Percentiles rank a stretch among this genome's conserved stretches.
These are phyloP conservation scores for Camelus dromedarius DNA, from an alignment of 2,113 vertebrate genomes.

Conservation along the genomic window DNA sequence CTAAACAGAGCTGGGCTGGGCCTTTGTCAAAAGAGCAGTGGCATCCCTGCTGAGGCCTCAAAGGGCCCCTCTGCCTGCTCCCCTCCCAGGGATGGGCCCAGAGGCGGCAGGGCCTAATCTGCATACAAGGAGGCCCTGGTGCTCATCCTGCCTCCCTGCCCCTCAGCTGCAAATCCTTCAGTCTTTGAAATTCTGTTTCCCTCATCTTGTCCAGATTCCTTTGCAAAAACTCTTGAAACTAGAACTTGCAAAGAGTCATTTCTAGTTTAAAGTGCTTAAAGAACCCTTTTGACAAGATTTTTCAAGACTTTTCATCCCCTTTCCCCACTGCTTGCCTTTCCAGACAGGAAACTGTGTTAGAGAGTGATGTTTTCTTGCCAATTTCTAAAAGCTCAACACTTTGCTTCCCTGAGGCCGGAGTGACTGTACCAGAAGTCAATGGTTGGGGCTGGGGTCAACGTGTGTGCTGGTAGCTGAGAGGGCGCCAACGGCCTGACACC, in stretches of 20 bases:
- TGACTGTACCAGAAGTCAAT: neutral
- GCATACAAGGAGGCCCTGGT: neutral
- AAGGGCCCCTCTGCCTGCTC: neutral
- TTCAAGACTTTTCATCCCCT: conserved; percentile 9
- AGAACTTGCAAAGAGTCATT: conserved; percentile 42
- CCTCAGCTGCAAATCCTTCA: neutral
- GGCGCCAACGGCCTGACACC: no score
- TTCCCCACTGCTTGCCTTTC: conserved; percentile 14
- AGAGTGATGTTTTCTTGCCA: conserved; percentile 30
- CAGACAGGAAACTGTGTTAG: conserved; percentile 41
- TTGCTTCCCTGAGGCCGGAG: neutral
- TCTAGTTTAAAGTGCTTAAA: conserved; percentile 44
- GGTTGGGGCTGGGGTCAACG: neutral
- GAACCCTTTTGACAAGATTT: conserved; percentile 58
- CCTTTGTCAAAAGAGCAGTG: neutral
- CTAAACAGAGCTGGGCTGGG: neutral
- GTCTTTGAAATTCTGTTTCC: conserved; percentile 36
- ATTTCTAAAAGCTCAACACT: neutral
- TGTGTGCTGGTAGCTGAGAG: neutral
- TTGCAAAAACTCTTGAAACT: conserved; percentile 40
- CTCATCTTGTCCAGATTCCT: conserved; percentile 55
- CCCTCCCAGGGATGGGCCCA: neutral
- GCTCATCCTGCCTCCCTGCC: neutral
- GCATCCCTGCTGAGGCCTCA: neutral
- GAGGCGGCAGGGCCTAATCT: neutral